Conservation (phyloP, 2,888 invertebrate genomes). For the Homarus gammarus region DNA sequence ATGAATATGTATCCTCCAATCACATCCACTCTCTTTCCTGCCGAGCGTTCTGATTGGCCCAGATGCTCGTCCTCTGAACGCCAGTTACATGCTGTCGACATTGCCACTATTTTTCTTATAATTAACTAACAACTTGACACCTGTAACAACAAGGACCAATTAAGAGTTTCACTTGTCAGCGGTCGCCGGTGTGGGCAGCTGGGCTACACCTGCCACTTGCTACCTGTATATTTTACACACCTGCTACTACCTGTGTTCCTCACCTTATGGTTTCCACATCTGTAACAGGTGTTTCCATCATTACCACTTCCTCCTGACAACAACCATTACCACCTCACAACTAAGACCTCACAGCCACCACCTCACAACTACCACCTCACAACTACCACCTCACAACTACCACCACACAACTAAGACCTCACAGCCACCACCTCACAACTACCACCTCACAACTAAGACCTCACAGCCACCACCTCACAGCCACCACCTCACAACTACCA, state of each 20-base stretch:
- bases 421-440: no score
- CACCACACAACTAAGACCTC: no score
- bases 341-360: no score
- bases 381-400: no score
- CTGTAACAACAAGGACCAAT: conserved; percentile 34
- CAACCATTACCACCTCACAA: neutral
- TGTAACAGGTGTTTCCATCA: no score
- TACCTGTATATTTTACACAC: neutral
- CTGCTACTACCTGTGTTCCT: neutral
- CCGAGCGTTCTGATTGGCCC: conserved; percentile 16
- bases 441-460: no score
- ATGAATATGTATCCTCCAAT: neutral
- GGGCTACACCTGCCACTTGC: neutral
- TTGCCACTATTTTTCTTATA: conserved; percentile 40
- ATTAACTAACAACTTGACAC: conserved; percentile 46
- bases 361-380: no score
- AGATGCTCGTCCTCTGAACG: neutral
- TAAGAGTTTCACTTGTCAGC: conserved; percentile 34
- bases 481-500: no score
- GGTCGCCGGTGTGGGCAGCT: neutral
- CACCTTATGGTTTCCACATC: no score
- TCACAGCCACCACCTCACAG: no score
- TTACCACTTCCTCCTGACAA: neutral
- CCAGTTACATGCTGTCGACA: conserved; percentile 21
- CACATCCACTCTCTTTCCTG: neutral